phyloP scores from a whole-genome alignment of 2,113 vertebrate species.

The Siniperca knerii region DNA sequence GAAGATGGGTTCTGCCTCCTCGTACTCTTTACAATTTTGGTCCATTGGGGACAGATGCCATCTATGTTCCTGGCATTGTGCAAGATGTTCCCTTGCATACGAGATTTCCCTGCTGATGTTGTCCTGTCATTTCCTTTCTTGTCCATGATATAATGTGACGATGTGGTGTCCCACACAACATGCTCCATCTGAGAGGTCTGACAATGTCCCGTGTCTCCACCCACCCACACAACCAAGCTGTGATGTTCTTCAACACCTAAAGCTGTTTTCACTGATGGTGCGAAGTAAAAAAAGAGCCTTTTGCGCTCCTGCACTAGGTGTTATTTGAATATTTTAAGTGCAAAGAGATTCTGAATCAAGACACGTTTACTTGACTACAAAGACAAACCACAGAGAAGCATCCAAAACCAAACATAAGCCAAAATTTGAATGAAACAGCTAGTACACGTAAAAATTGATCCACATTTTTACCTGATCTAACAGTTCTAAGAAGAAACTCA shows the following conservation, averaged over 20 bases:
- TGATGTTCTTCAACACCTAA: constrained; percentile 67
- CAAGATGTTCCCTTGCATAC: constrained; percentile 70
- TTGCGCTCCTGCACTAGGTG: constrained; percentile 52
- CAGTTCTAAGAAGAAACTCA: background rate
- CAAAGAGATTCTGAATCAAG: constrained; percentile 16
- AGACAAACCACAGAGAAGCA: constrained; percentile 21
- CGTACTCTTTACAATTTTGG: constrained; percentile 53
- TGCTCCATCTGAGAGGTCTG: constrained; percentile 21
- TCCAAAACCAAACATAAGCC: constrained; percentile 1
- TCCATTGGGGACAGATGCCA: constrained; percentile 45
- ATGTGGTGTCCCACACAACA: constrained; percentile 48
- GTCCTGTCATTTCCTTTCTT: constrained; percentile 61
- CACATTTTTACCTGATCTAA: background rate
- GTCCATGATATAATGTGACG: constrained; percentile 57
- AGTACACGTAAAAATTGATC: background rate
- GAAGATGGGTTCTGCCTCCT: constrained; percentile 50
- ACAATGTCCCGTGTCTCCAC: constrained; percentile 40
- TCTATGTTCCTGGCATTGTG: constrained; percentile 51
- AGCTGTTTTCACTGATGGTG: constrained; percentile 57
- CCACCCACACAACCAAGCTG: constrained; percentile 57
- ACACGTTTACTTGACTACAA: constrained; percentile 25
- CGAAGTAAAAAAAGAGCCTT: constrained; percentile 41
- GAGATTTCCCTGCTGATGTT: constrained; percentile 60
- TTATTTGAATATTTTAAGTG: constrained; percentile 63
- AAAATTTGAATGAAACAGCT: constrained; percentile 1